Evolutionary conservation across 2,888 invertebrate genomes (phyloP).

Genomic region (Mythimna vitellina): DNA sequence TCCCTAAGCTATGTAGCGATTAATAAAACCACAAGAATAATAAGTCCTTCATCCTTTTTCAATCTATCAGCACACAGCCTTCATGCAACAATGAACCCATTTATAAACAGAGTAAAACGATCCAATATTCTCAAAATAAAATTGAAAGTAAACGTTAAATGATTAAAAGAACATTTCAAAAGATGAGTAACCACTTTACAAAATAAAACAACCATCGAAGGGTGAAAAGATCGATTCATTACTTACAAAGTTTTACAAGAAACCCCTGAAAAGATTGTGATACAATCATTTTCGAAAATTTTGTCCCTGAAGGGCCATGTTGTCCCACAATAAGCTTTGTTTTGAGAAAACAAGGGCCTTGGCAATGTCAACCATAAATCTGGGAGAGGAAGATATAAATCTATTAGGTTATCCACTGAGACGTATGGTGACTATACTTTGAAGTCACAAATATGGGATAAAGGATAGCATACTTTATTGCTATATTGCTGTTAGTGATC

Average conservation of each 20-base stretch:
- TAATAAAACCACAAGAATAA: too few species aligned
- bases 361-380: constrained; percentile 40
- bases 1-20: too few species aligned
- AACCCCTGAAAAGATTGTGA: background rate
- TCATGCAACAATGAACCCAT: background rate
- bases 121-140: background rate
- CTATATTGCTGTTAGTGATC: background rate
- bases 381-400: constrained; percentile 46
- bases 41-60: too few species aligned
- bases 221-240: background rate
- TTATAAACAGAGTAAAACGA: background rate
- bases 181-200: constrained; percentile 7
- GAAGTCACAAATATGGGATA: background rate
- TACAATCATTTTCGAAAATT: constrained; percentile 4
- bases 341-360: constrained; percentile 38
- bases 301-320: background rate
- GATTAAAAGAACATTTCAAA: constrained; percentile 2
- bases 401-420: constrained; percentile 37
- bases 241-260: constrained; percentile 9
- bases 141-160: constrained; percentile 1
- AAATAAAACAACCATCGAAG: constrained; percentile 3
- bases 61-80: background rate
- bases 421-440: constrained; percentile 10
- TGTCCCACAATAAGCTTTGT: constrained; percentile 31
- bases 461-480: background rate